Conservation (phyloP, 2,797 vertebrate genomes). For the Tangara arthus region DNA sequence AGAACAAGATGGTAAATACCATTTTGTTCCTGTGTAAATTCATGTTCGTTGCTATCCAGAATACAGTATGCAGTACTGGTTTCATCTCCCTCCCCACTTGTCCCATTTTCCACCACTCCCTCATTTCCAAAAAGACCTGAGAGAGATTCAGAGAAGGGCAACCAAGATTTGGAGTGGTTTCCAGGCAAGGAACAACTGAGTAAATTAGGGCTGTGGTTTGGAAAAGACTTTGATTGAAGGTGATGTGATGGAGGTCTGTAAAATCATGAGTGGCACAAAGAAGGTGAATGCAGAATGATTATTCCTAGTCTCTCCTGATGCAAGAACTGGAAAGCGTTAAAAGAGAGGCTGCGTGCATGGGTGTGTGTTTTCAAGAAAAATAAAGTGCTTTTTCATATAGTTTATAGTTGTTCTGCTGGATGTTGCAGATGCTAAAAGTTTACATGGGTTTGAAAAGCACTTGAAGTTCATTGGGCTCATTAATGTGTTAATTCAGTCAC, state of each 20-base stretch:
- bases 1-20: background rate
- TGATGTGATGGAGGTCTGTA: background rate
- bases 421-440: background rate
- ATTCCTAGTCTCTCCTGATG: background rate
- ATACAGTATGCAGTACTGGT: background rate
- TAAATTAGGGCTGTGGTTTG: conserved; percentile 8
- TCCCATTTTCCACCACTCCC: background rate
- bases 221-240: conserved; percentile 10
- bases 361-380: background rate
- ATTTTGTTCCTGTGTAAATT: background rate
- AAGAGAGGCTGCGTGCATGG: background rate
- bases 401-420: background rate
- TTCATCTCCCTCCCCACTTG: background rate
- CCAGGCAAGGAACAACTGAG: background rate
- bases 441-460: background rate
- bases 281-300: conserved; percentile 3
- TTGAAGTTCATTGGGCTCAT: background rate
- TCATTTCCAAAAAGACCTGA: background rate
- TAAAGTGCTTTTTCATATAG: background rate
- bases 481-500: background rate
- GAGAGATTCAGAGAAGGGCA: background rate
- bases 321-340: background rate
- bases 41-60: rapidly evolving
- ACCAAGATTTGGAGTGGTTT: background rate
- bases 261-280: background rate